Base-by-base conservation (phyloP, 2,888 invertebrate genomes). In the Thumatha senex region DNA sequence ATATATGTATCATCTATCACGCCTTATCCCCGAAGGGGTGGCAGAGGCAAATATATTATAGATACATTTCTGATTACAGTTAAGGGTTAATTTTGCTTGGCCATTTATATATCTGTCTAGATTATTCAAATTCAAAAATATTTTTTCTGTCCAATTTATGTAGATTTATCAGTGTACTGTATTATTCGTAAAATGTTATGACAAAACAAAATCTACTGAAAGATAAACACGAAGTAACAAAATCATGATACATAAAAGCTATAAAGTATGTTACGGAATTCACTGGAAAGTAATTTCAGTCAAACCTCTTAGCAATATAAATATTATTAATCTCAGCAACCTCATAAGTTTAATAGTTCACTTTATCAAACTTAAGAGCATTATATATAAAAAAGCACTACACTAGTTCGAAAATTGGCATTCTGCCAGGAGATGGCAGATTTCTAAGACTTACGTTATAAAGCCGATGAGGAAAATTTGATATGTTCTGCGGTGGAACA, bases 301-400 rank as follows among this genome's bases (percentile, higher is more conserved):
- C 81, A 80, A 87, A 80, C 80, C 82, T 84, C 83, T 86, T 82
- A 82, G 63, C 74, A 75, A 80, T 81, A 82, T 84, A 84, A 85
- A 86, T 76, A 75, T 66, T 78, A 84, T 81, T 84, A 85, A 86
- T 88, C 80, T 78, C 56, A 56, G 71, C 61, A 71, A 70, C 73
- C 72, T 76, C 76, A 75, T 78, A 83, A 85, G 74, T 84, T 76
- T 67, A 46, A 50, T 66, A 74, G 78, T 77, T 72, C 76, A 83
- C 78, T 84, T 81, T 81, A 85, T 88, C 82, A 86, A 84, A 84
- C 79, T 83, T 85, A 86, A 86, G 85, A 87, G 84, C 75, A 86
- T 86, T 86, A 89, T 83, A 82, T 80, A 78, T 82, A 81, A 85
- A 83, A 83, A 77, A 74, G 70, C 69, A 74, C 71, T 69, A 70